These are phyloP conservation scores for Desmophyllum pertusum DNA, from an alignment of 92 coral and sea anemone genomes.

Conservation along the genomic window DNA sequence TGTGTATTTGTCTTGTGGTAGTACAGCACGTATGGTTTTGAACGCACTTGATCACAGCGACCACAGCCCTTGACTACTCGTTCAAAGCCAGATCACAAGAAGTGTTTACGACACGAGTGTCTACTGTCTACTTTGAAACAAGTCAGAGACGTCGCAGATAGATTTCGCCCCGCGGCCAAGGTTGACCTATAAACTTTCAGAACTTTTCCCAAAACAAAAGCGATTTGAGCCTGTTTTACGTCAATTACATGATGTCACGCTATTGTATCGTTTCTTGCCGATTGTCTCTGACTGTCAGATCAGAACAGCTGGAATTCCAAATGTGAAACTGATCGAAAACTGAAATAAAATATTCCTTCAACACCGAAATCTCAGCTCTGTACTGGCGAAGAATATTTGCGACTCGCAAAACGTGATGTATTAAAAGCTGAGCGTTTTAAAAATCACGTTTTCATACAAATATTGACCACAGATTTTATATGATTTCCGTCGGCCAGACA, in stretches of 20 bases:
- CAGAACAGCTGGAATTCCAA: not conserved
- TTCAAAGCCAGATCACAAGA: not conserved
- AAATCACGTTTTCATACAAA: not conserved
- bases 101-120: not conserved
- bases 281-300: not conserved
- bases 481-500: not conserved
- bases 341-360: not conserved
- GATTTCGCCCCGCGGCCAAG: not conserved
- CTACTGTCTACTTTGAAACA: not conserved
- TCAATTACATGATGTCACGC: slow-evolving; percentile 1
- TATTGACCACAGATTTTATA: not conserved
- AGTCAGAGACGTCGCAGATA: not conserved
- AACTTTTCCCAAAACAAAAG: not conserved
- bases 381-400: not conserved
- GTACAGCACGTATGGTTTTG: not conserved
- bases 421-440: no score
- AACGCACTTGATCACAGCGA: not conserved
- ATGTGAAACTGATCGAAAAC: not conserved
- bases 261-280: not conserved
- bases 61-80: not conserved
- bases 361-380: not conserved
- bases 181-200: not conserved
- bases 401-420: no score
- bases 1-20: not conserved
- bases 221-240: not conserved